Conservation (phyloP, 1,140 invertebrate species). For the Pseudomyrmex flavicornis region DNA sequence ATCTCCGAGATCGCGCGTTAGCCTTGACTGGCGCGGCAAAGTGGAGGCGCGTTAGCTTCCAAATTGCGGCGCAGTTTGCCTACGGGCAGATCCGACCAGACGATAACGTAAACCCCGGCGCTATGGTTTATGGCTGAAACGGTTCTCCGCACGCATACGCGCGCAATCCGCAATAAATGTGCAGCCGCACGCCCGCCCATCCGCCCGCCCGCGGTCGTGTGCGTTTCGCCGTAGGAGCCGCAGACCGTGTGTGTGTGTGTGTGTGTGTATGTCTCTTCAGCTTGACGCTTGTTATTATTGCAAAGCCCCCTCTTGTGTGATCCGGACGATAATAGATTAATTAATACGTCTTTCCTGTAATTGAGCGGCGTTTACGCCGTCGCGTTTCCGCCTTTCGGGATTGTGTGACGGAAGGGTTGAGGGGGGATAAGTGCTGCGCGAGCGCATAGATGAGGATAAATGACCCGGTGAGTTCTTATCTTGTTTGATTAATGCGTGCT, state of each 20-base stretch:
- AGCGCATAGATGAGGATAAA: not conserved
- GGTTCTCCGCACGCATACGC: conserved; percentile 56
- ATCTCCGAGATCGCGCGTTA: conserved; percentile 36
- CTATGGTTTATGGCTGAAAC: conserved; percentile 71
- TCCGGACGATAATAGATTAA: conserved; percentile 58
- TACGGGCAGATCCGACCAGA: conserved; percentile 70
- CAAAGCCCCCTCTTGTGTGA: conserved; percentile 23
- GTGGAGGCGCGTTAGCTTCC: conserved; percentile 65
- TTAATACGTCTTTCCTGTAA: conserved; percentile 63
- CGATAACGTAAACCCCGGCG: conserved; percentile 72
- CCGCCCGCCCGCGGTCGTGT: conserved; percentile 12
- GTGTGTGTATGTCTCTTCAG: conserved; percentile 31
- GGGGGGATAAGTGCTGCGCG: not conserved
- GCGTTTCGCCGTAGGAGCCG: conserved; percentile 1
- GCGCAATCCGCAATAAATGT: conserved; percentile 22
- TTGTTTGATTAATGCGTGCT: no score
- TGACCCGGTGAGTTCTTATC: not conserved
- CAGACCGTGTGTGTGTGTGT: not conserved
- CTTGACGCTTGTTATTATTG: conserved; percentile 26
- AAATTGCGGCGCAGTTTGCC: conserved; percentile 73
- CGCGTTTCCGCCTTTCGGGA: conserved; percentile 26
- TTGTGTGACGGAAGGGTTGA: not conserved
- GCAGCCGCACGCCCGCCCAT: not conserved
- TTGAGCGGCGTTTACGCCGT: conserved; percentile 39
- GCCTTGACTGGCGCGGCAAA: conserved; percentile 35